These are phyloP conservation scores for Drosophila varians DNA, from an alignment of 1,140 invertebrate genomes.

Conservation along the genomic window DNA sequence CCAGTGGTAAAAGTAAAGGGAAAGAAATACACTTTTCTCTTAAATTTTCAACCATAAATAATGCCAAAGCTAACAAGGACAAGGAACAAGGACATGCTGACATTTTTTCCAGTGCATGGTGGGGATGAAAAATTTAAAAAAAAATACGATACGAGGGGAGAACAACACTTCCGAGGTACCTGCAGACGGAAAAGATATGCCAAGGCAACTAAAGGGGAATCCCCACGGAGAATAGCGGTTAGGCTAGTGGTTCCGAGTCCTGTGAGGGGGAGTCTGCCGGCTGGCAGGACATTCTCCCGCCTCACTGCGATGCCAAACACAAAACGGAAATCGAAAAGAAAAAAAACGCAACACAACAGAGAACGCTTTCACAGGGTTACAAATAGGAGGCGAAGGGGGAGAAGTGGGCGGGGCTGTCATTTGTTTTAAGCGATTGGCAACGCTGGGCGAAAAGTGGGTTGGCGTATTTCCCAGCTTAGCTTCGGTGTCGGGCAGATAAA, in stretches of 20 bases:
- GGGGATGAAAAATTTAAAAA: neutral
- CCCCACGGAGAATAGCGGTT: slow-evolving; percentile 6
- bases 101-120: neutral
- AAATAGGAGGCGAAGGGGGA: neutral
- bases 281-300: neutral
- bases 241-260: neutral
- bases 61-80: too few species aligned
- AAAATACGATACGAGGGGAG: neutral
- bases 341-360: slow-evolving; percentile 37
- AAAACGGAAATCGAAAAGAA: slow-evolving; percentile 58
- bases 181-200: neutral
- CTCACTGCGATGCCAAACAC: slow-evolving; percentile 30
- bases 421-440: slow-evolving; percentile 13
- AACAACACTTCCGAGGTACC: slow-evolving; percentile 8
- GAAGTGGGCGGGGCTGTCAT: slow-evolving; percentile 5
- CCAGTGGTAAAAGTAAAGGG: slow-evolving; percentile 4
- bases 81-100: too few species aligned
- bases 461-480: neutral
- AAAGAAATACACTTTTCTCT: slow-evolving; percentile 4
- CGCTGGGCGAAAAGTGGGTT: neutral
- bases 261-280: neutral
- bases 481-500: slow-evolving; percentile 30
- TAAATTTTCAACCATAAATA: too few species aligned
- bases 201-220: neutral
- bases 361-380: slow-evolving; percentile 5